Base-by-base conservation (phyloP, 2,888 invertebrate species). In the Euzophera pinguis region DNA sequence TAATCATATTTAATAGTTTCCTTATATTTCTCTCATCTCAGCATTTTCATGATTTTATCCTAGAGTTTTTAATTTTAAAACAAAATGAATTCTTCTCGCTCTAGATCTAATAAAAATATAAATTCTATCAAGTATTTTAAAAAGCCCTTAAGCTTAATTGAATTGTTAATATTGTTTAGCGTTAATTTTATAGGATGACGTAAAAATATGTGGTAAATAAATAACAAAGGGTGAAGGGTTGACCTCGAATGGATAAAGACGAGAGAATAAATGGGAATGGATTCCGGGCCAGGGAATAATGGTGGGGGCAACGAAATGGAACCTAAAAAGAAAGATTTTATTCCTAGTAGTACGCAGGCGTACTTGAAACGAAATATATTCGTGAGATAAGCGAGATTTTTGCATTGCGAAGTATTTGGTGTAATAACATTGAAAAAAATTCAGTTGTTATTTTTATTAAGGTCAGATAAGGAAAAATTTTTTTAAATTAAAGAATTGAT, bases 211-310 rank as follows among this genome's bases (percentile, higher is more conserved):
- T 60, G 53, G 48, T 50, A 43, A 53, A 48, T 58, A 63, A 70
- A 70, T 71, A 69, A 71, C 64, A 65, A 65, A 68, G 69, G 67
- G 61, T 71, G 63, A 66, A 74, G 81, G 78, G 77, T 75, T 75
- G 67, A 60, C 65, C 58, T 65, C 65, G 62, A 68, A 70, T 66
- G 66, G 64, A 58, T 58, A 63, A 59, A 64, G 71, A 69, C 69
- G 63, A 62, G 64, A 67, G 68, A 73, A 75, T 73, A 71, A 77
- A 78, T 71, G 73, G 59, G 62, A 73, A 71, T 65, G 70, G 63
- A 71, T 69, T 61, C 64, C 64, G 67, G 61, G 64, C 60, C 59
- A 69, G 60, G 56, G 57, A 60, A 60, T 65, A 73, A 70, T 61
- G 64, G 59, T 61, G 54, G 60, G 58, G 58, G 61, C 57, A 62